A percentile compares a stretch with the other conserved stretches of the same genome.
phyloP scores from a whole-genome alignment of 2,888 invertebrate genomes.

The Aleiodes alternator region DNA sequence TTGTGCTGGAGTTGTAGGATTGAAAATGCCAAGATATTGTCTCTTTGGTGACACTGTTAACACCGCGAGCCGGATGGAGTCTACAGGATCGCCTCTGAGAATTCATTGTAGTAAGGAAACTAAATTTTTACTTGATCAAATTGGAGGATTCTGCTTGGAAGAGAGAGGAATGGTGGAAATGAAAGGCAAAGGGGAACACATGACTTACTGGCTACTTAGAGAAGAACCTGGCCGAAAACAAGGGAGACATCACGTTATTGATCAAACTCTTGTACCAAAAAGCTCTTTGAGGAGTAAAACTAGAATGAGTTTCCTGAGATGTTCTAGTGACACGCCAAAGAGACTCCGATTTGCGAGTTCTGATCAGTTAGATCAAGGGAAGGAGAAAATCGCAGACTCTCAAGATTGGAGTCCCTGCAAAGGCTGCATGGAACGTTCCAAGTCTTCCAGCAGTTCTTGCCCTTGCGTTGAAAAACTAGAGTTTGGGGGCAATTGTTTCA shows the following conservation, averaged over 20 bases:
- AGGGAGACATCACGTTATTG: conserved; percentile 76
- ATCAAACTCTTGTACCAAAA: conserved; percentile 75
- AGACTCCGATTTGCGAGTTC: conserved; percentile 87
- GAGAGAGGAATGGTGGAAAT: conserved; percentile 87
- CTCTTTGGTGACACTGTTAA: conserved; percentile 96
- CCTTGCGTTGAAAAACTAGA: conserved; percentile 82
- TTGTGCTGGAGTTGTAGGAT: conserved; percentile 93
- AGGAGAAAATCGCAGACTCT: conserved; percentile 77
- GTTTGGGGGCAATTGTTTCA: conserved; percentile 4
- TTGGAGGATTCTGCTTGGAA: conserved; percentile 86
- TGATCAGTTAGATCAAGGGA: conserved; percentile 79
- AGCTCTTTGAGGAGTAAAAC: conserved; percentile 85
- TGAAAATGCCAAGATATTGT: conserved; percentile 96
- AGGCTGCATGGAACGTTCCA: conserved; percentile 59
- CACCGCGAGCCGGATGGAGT: conserved; percentile 92
- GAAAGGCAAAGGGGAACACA: conserved; percentile 90
- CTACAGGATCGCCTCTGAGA: conserved; percentile 86
- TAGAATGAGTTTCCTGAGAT: conserved; percentile 76
- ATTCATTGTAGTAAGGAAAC: conserved; percentile 89
- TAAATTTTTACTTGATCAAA: conserved; percentile 81
- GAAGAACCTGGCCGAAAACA: conserved; percentile 82
- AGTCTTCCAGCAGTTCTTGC: conserved; percentile 81
- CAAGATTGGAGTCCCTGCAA: conserved; percentile 79
- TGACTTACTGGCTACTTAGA: conserved; percentile 89
- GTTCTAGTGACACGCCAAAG: conserved; percentile 91